Conservation (phyloP, 2,888 invertebrate species). For the Dendrolimus houi region DNA sequence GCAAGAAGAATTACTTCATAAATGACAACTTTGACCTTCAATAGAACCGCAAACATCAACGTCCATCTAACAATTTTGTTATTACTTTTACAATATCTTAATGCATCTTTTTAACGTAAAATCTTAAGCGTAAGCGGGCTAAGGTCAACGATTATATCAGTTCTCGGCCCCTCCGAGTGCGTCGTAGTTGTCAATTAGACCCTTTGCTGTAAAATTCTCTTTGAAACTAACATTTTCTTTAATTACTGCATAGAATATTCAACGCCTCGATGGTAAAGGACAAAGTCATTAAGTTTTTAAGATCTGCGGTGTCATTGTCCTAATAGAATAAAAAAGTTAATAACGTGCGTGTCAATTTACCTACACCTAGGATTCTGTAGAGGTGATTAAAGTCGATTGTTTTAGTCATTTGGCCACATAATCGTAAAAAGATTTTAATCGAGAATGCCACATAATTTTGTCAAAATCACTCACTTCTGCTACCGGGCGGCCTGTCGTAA, state of each 20-base stretch:
- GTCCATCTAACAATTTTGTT: not conserved
- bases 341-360: too few species aligned
- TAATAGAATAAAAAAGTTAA: slow-evolving; percentile 5
- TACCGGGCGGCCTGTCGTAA: too few species aligned
- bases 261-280: not conserved
- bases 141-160: slow-evolving; percentile 12
- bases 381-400: too few species aligned
- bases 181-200: not conserved
- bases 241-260: not conserved
- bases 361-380: too few species aligned
- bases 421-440: too few species aligned
- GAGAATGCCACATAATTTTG: too few species aligned
- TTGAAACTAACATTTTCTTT: not conserved
- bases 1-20: not conserved
- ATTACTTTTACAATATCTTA: slow-evolving; percentile 5
- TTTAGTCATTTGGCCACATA: too few species aligned
- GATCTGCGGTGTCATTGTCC: not conserved
- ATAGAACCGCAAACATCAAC: not conserved
- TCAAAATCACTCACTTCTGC: too few species aligned
- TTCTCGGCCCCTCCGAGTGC: not conserved
- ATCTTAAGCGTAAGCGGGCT: slow-evolving; percentile 8
- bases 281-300: not conserved
- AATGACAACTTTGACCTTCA: not conserved
- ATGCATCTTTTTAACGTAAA: slow-evolving; percentile 12
- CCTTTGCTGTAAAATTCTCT: not conserved